These are phyloP conservation scores for Lasiurus cinereus DNA, from an alignment of 2,113 vertebrate genomes.

Conservation along the genomic window DNA sequence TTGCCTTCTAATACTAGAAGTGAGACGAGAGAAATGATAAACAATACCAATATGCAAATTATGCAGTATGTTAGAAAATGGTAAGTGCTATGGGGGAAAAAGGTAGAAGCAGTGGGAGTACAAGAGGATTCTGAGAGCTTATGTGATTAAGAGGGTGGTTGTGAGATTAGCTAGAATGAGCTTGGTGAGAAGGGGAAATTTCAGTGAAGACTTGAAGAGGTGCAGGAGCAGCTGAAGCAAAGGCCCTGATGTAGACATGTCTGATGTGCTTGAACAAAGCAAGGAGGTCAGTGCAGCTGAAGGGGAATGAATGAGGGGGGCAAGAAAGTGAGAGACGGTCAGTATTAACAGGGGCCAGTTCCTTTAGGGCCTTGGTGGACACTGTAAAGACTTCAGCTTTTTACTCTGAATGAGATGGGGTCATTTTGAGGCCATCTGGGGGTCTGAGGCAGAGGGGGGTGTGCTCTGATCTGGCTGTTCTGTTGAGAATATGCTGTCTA, in stretches of 20 bases:
- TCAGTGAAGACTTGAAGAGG: background rate
- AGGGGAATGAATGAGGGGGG: background rate
- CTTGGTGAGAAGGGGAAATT: background rate
- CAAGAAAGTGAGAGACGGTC: background rate
- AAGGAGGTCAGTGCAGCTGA: background rate
- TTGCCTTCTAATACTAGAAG: background rate
- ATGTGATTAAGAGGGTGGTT: background rate
- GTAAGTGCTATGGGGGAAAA: background rate
- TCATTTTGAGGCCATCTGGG: background rate
- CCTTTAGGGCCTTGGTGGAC: background rate
- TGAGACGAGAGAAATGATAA: background rate
- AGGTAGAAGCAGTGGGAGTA: background rate
- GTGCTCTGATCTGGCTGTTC: background rate
- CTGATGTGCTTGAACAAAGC: conserved; percentile 12
- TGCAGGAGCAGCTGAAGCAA: background rate
- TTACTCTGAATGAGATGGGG: background rate
- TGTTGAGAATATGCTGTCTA: background rate
- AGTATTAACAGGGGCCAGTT: background rate
- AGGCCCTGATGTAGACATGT: background rate
- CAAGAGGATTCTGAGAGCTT: background rate
- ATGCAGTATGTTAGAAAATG: background rate
- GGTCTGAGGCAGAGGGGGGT: background rate
- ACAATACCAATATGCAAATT: background rate
- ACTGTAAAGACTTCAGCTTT: background rate
- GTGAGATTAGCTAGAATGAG: background rate